Evolutionary conservation across 2,888 invertebrate species (phyloP), one percentile per base, ranked within the genome.

Genomic region (Megaustenia siamemsis): DNA sequence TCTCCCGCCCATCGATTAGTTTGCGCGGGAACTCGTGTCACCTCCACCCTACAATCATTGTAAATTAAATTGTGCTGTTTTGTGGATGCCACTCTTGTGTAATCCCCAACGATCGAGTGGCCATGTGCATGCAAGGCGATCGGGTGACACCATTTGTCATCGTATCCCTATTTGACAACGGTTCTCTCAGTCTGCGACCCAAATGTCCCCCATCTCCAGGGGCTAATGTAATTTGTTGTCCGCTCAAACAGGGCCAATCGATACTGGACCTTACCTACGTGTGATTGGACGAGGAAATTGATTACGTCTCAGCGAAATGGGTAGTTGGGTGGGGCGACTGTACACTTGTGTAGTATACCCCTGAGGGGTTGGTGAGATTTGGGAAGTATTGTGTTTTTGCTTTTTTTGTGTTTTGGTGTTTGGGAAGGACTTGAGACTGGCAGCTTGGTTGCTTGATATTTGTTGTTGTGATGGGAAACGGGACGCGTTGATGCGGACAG

Each of bases 71-170:
- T 81, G 80, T 38, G 69, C 49, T 81, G 80, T 81, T 69, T 81
- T 69, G 40, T 35, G 53, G 80, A 35, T 18, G 43, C 15, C 66
- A 24, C 21, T 45, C 24, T 81, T 81, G 69, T 69, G 80, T 69
- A 81, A 81, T 38, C 35, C 45, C 28, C 66, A 18, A 21, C 32
- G 63, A 12, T 73, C 32, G 43, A 18, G 40, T 71, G 53, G 69
- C 69, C 80, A 69, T 81, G 80, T 81, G 80, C 49, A 40, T 32
- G 53, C 43, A 60, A n/a, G 38, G 68, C 69, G 85, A 84, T 86
- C 84, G 84, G 38, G 77, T 86, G 86, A 84, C 86, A 86, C 86
- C 86, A 86, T 86, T 86, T 86, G 86, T 86, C 86, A 86, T 84
- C 84, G 35, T 38, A 35, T 73, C 24, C 56, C 63, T 56, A 79